Percentiles rank a stretch among this genome's conserved stretches.
These are phyloP conservation scores for Drosophila santomea DNA, from an alignment of 1,140 invertebrate genomes.

Conservation along the genomic window DNA sequence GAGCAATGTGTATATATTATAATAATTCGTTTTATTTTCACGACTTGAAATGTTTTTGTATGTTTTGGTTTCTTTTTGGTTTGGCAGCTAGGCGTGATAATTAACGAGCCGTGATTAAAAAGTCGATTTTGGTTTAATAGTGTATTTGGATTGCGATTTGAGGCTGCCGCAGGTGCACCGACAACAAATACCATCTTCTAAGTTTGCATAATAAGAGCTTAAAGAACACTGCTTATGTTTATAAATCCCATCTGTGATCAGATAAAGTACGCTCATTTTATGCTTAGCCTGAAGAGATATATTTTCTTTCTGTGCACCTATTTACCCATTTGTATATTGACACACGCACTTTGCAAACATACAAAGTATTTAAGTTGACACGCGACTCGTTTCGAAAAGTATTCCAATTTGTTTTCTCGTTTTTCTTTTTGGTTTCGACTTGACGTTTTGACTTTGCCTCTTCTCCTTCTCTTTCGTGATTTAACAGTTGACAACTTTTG, in stretches of 20 bases:
- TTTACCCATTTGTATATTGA: constrained; percentile 28
- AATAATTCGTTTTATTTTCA: constrained; percentile 28
- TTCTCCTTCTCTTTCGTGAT: constrained; percentile 40
- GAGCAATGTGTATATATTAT: constrained; percentile 33
- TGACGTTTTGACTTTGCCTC: constrained; percentile 7
- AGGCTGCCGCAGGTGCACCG: constrained; percentile 55
- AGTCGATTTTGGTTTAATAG: constrained; percentile 65
- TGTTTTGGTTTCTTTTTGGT: constrained; percentile 37
- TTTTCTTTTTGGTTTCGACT: constrained; percentile 34
- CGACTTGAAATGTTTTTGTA: constrained; percentile 18
- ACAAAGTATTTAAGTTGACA: constrained; percentile 64
- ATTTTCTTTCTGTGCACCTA: constrained; percentile 15
- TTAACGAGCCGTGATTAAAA: constrained; percentile 72
- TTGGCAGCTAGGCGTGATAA: constrained; percentile 70
- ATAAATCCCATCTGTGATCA: neutral
- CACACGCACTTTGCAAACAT: constrained; percentile 58
- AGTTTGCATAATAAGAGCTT: too few species aligned
- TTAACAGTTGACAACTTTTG: constrained; percentile 75
- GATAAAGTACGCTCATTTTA: too few species aligned
- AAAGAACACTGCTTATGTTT: too few species aligned
- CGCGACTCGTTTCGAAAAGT: constrained; percentile 74
- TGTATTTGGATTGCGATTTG: constrained; percentile 66
- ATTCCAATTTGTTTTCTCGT: constrained; percentile 50
- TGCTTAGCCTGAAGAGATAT: too few species aligned
- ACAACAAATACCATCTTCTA: neutral